phyloP scores from a whole-genome alignment of 2,113 vertebrate genomes.

The Casuarius casuarius region DNA sequence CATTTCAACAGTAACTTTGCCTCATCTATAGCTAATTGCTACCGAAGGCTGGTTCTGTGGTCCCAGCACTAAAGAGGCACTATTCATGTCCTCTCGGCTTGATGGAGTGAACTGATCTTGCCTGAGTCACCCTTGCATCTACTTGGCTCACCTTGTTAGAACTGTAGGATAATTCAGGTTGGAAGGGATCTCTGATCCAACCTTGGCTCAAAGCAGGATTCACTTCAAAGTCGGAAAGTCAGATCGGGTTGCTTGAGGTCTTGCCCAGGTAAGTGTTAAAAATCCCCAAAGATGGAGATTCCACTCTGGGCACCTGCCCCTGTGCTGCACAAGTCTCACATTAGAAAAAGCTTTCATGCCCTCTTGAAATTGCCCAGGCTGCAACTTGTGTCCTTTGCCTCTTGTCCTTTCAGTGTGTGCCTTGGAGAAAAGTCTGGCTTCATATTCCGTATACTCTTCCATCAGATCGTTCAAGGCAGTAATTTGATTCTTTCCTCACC shows the following conservation, averaged over 20 bases:
- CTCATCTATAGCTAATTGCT: not conserved
- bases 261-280: not conserved
- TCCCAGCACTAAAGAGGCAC: not conserved
- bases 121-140: not conserved
- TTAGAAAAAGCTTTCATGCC: not conserved
- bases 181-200: not conserved
- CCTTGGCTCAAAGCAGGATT: not conserved
- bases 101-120: not conserved
- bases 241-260: not conserved
- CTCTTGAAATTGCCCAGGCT: not conserved
- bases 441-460: not conserved
- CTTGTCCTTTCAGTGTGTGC: not conserved
- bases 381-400: not conserved
- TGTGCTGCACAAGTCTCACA: not conserved
- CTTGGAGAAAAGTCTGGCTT: not conserved
- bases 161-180: not conserved
- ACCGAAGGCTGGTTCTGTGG: not conserved
- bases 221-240: not conserved
- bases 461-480: not conserved
- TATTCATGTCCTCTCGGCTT: not conserved
- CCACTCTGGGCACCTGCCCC: not conserved
- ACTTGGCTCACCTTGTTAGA: not conserved
- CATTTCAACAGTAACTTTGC: not conserved
- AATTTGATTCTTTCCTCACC: not conserved
- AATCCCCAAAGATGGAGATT: not conserved